A percentile compares a stretch with the other conserved stretches of the same genome.
phyloP scores from a whole-genome alignment of 2,797 vertebrate genomes.

The Sebastes cheni region DNA sequence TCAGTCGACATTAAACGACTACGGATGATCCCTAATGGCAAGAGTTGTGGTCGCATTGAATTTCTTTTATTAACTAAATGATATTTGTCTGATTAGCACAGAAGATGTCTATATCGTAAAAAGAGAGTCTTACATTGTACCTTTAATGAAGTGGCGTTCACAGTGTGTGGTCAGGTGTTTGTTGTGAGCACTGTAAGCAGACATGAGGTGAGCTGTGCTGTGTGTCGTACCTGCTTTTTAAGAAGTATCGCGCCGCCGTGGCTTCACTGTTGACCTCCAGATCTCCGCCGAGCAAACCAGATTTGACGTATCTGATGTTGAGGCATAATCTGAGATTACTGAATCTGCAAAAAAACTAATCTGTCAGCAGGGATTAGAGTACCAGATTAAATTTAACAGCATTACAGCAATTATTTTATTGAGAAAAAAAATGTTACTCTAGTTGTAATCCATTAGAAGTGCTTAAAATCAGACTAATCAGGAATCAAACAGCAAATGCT shows the following conservation, averaged over 20 bases:
- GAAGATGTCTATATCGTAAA: background rate
- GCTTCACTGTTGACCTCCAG: slow-evolving; percentile 2
- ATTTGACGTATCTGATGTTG: background rate
- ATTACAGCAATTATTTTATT: slow-evolving; percentile 32
- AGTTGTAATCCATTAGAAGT: slow-evolving; percentile 47
- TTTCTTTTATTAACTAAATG: background rate
- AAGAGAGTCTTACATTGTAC: background rate
- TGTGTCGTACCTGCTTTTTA: slow-evolving; percentile 34
- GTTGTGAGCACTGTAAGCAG: slow-evolving; percentile 33
- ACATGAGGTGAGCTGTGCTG: slow-evolving; percentile 20
- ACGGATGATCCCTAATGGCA: background rate
- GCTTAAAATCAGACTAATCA: slow-evolving; percentile 31
- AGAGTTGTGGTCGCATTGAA: background rate
- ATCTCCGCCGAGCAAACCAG: background rate
- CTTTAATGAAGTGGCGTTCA: slow-evolving; percentile 2
- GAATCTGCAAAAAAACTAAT: slow-evolving; percentile 29
- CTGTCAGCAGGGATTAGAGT: slow-evolving; percentile 20
- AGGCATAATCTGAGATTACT: slow-evolving; percentile 36
- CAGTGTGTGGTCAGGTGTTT: slow-evolving; percentile 28
- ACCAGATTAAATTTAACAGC: slow-evolving; percentile 36
- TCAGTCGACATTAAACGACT: background rate
- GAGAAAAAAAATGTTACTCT: background rate
- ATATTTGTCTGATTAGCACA: background rate
- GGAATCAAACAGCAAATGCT: slow-evolving; percentile 15
- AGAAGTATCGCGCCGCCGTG: slow-evolving; percentile 23